Percentiles rank a stretch among this genome's conserved stretches.
Evolutionary conservation across 2,888 invertebrate species (phyloP).

Genomic region (Noctua janthina): DNA sequence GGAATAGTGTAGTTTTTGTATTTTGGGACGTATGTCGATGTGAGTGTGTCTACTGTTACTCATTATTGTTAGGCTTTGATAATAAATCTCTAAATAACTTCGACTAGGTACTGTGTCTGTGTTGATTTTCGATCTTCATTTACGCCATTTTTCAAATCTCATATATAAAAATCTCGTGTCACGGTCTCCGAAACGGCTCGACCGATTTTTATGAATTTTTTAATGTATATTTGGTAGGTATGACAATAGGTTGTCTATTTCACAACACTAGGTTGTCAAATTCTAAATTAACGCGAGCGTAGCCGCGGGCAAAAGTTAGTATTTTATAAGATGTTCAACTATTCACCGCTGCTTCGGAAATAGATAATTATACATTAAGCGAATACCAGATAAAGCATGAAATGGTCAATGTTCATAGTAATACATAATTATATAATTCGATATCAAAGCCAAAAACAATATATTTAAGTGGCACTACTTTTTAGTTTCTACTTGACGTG

Average conservation of each 20-base stretch:
- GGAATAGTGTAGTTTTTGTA: slow-evolving; percentile 29
- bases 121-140: no score
- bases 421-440: not conserved
- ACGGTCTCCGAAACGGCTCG: no score
- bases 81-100: not conserved
- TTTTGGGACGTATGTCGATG: slow-evolving; percentile 8
- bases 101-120: no score
- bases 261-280: no score
- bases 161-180: no score
- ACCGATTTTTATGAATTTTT: no score
- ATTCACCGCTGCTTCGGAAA: not conserved
- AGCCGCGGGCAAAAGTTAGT: no score
- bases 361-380: not conserved
- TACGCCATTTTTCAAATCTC: not conserved
- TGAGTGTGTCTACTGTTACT: not conserved
- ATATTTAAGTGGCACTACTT: not conserved
- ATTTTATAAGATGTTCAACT: not conserved
- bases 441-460: not conserved
- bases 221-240: no score
- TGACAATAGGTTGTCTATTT: no score
- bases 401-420: not conserved
- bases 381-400: not conserved
- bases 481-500: not conserved
- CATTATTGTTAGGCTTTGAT: slow-evolving; percentile 1
- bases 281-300: no score